Evolutionary conservation across 2,888 invertebrate species (phyloP).

Genomic region (Hanleya hanleyi): DNA sequence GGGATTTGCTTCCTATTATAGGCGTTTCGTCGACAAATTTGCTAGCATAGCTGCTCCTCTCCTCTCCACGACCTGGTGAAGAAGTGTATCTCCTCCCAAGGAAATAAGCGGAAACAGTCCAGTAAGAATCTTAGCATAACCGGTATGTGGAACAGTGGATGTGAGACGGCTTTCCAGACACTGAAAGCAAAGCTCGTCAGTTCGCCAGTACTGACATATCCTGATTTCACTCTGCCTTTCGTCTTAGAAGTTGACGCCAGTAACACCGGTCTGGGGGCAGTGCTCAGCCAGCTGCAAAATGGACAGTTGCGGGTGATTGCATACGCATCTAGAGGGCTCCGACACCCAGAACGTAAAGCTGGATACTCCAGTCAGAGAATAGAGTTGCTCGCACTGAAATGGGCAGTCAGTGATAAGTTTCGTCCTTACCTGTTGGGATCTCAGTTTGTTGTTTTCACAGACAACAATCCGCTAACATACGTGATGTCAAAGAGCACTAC

Average conservation of each 20-base stretch:
- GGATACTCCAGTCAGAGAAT: constrained; percentile 32
- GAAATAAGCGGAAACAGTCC: neutral
- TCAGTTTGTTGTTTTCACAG: constrained; percentile 22
- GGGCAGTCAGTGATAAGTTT: constrained; percentile 37
- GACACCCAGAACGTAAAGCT: constrained; percentile 22
- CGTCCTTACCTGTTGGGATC: constrained; percentile 25
- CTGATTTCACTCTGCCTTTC: constrained; percentile 23
- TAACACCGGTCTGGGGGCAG: constrained; percentile 22
- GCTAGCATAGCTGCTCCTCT: constrained; percentile 12
- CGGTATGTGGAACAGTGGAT: constrained; percentile 21
- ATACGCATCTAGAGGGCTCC: constrained; percentile 6
- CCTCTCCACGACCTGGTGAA: constrained; percentile 20
- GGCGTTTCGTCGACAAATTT: constrained; percentile 30
- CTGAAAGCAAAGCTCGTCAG: constrained; percentile 27
- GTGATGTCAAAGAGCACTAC: constrained; percentile 20
- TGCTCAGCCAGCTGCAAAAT: constrained; percentile 22
- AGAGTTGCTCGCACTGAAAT: constrained; percentile 37
- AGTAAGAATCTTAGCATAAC: neutral
- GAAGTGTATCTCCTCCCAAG: constrained; percentile 4
- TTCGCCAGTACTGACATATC: constrained; percentile 31
- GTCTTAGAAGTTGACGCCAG: constrained; percentile 24
- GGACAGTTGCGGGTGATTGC: constrained; percentile 27
- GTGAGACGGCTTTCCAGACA: constrained; percentile 28
- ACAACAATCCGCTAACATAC: constrained; percentile 25
- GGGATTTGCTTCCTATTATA: constrained; percentile 29